These are phyloP conservation scores for Leucoraja erinaceus DNA, from an alignment of 2,113 vertebrate genomes.

Conservation along the genomic window DNA sequence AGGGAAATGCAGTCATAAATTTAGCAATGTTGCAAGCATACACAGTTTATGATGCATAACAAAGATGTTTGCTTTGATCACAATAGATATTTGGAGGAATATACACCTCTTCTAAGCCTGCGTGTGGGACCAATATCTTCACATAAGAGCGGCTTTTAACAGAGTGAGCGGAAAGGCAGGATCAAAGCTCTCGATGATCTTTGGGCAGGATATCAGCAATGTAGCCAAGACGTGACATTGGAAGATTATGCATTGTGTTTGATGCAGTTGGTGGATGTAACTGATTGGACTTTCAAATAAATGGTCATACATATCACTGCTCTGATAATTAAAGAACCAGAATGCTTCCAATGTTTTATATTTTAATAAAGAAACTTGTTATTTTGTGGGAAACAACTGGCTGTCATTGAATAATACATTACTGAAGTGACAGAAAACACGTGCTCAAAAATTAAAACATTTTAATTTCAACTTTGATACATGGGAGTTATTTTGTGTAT, in stretches of 20 bases:
- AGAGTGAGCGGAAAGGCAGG: not conserved
- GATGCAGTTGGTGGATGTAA: not conserved
- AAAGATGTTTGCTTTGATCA: not conserved
- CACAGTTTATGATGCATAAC: no score
- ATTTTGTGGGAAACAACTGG: not conserved
- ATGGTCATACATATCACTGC: not conserved
- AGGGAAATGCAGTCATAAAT: not conserved
- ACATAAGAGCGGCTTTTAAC: not conserved
- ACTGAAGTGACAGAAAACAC: slow-evolving; percentile 21
- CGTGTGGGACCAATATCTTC: not conserved
- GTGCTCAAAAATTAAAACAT: slow-evolving; percentile 36
- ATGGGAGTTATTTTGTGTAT: slow-evolving; percentile 9
- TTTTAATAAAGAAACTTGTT: slow-evolving; percentile 16
- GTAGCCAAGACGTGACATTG: no score
- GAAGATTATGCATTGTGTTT: not conserved
- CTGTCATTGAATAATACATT: not conserved
- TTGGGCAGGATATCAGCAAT: not conserved
- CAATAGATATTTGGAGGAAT: not conserved
- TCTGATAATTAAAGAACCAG: not conserved
- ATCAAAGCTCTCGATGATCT: no score
- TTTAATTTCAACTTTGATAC: slow-evolving; percentile 30
- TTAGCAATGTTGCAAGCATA: not conserved
- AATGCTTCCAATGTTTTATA: not conserved
- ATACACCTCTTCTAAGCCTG: not conserved
- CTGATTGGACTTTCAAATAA: not conserved